A percentile compares a stretch with the other conserved stretches of the same genome.
Evolutionary conservation across 2,113 vertebrate genomes (phyloP).

Genomic region (Anhinga anhinga): DNA sequence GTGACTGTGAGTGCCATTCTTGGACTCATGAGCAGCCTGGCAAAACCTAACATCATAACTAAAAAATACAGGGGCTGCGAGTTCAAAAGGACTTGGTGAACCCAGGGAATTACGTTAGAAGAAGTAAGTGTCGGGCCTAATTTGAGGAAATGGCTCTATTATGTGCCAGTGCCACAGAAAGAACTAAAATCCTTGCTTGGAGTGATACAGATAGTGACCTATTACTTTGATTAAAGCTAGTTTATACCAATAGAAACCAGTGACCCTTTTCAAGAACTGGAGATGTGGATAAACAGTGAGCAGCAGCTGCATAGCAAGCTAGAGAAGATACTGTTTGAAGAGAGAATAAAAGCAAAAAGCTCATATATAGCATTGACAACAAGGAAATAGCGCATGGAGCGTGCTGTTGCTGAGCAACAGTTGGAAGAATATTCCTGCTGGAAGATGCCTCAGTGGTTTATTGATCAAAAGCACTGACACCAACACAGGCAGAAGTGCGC

Average conservation of each 20-base stretch:
- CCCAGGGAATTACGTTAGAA: not conserved
- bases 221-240: not conserved
- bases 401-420: not conserved
- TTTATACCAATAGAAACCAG: not conserved
- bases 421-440: not conserved
- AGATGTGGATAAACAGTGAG: not conserved
- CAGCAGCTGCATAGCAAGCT: not conserved
- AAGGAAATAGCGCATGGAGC: not conserved
- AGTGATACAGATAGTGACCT: not conserved
- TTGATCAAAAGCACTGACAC: conserved; percentile 38
- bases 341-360: not conserved
- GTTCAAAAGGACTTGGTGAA: not conserved
- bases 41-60: not conserved
- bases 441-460: not conserved
- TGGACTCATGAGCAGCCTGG: not conserved
- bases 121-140: not conserved
- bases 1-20: not conserved
- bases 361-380: not conserved
- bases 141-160: not conserved
- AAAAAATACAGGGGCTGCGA: not conserved
- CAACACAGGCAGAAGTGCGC: not conserved
- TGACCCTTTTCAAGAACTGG: not conserved
- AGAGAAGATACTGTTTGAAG: not conserved
- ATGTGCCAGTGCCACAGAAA: not conserved
- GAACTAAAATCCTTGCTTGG: not conserved